Conservation (phyloP, 2,113 vertebrate genomes). For the human (Homo sapiens) region GRCh38 chr15:93682001-93682500, state of each 20-base stretch:
- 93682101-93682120: slow-evolving; percentile 71
- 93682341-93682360: neutral
- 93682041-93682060: slow-evolving; percentile 75
- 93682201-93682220: neutral
- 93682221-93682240: neutral
- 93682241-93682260: neutral
- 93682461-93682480: neutral
- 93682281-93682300: neutral
- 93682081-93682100: slow-evolving; percentile 66
- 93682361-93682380: neutral
- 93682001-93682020: slow-evolving; percentile 73
- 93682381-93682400: neutral
- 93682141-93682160: slow-evolving; percentile 61
- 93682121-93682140: slow-evolving; percentile 74
- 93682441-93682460: neutral
- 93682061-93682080: slow-evolving; percentile 79
- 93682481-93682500: neutral
- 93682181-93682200: neutral
- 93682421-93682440: neutral
- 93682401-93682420: neutral
- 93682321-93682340: neutral
- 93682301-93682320: neutral
- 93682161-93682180: slow-evolving; percentile 31
- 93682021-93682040: slow-evolving; percentile 78
- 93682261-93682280: neutral